Evolutionary conservation across 2,888 invertebrate genomes (phyloP).

Genomic region (Electrophaes corylata): DNA sequence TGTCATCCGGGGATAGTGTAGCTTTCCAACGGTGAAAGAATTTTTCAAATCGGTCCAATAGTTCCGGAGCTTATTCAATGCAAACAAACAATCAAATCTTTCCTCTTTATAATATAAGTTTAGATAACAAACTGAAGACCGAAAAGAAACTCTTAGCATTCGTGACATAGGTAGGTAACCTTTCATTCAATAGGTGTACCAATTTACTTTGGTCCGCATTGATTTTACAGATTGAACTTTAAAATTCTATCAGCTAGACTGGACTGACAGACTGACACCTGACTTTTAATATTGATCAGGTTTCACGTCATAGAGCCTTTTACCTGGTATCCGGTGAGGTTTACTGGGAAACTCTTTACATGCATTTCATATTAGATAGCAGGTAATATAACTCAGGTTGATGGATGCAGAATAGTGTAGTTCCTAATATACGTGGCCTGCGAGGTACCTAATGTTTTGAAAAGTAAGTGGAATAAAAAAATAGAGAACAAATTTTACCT

Average conservation of each 20-base stretch:
- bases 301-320: conserved; percentile 36
- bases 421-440: too few species aligned
- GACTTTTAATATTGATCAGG: conserved; percentile 45
- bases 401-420: too few species aligned
- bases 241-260: conserved; percentile 50
- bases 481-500: too few species aligned
- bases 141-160: conserved; percentile 19
- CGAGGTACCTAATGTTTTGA: too few species aligned
- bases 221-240: conserved; percentile 61
- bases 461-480: too few species aligned
- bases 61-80: too few species aligned
- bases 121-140: neutral
- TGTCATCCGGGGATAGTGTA: too few species aligned
- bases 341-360: conserved; percentile 15
- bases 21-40: too few species aligned
- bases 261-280: conserved; percentile 52
- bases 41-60: too few species aligned
- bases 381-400: too few species aligned
- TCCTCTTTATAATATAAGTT: too few species aligned
- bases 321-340: conserved; percentile 36
- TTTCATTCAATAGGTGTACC: conserved; percentile 4
- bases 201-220: conserved; percentile 38
- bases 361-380: conserved; percentile 12
- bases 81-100: too few species aligned
- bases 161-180: conserved; percentile 14